Percentiles rank a stretch among this genome's conserved stretches.
These are phyloP conservation scores for Aricia artaxerxes DNA, from an alignment of 2,888 invertebrate genomes.

Conservation along the genomic window DNA sequence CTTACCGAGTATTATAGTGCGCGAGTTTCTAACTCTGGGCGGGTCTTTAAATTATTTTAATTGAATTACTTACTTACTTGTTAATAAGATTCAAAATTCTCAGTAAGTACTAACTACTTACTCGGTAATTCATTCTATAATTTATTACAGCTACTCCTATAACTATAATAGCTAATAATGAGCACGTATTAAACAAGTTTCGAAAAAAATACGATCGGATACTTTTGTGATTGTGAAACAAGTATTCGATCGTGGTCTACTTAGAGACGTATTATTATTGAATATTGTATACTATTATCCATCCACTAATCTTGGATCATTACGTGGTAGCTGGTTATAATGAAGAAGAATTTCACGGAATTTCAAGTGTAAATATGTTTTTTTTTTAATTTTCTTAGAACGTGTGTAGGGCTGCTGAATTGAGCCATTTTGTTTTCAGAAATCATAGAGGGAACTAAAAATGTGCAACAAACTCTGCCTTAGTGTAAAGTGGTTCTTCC, in stretches of 20 bases:
- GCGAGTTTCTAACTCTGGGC: no score
- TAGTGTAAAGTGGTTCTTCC: no score
- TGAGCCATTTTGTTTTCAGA: background rate
- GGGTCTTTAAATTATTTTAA: no score
- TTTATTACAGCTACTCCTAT: background rate
- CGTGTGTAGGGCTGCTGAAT: background rate
- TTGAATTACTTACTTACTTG: no score
- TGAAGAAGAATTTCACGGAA: background rate
- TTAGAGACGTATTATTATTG: background rate
- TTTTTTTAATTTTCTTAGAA: background rate
- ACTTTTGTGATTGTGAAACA: slow-evolving; percentile 19
- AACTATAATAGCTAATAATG: background rate
- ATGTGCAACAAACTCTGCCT: no score
- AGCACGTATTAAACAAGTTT: slow-evolving; percentile 1
- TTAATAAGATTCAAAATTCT: no score
- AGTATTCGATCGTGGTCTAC: slow-evolving; percentile 16
- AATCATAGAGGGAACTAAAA: no score
- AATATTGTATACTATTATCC: slow-evolving; percentile 4
- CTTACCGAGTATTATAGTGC: no score
- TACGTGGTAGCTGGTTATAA: slow-evolving; percentile 7
- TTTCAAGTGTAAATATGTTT: background rate
- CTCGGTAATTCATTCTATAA: background rate
- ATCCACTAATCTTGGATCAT: background rate
- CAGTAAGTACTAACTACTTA: background rate
- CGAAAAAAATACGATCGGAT: background rate